These are phyloP conservation scores for Choreutis nemorana DNA, from an alignment of 2,888 invertebrate genomes.

Conservation along the genomic window DNA sequence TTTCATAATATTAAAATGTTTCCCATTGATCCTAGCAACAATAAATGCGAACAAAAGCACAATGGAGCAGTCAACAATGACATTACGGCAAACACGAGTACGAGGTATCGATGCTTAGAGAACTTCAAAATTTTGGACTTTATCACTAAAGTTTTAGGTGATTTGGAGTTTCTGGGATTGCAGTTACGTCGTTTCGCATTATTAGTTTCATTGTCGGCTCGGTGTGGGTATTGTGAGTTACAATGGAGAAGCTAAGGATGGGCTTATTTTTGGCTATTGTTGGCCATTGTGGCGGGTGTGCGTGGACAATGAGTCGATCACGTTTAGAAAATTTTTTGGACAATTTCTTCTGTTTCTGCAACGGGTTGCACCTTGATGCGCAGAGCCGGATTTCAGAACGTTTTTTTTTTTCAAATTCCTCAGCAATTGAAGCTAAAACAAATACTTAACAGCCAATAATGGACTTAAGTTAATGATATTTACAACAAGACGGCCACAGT, in stretches of 20 bases:
- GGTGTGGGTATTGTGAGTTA: slow-evolving; percentile 52
- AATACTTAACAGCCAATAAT: too few species aligned
- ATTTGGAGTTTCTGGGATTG: neutral
- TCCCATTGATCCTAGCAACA: slow-evolving; percentile 56
- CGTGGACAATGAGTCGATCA: slow-evolving; percentile 49
- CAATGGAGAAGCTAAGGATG: slow-evolving; percentile 63
- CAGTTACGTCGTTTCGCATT: slow-evolving; percentile 13
- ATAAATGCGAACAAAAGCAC: slow-evolving; percentile 49
- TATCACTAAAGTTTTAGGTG: neutral
- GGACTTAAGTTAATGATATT: too few species aligned
- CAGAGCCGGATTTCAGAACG: slow-evolving; percentile 40
- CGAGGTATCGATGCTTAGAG: slow-evolving; percentile 29
- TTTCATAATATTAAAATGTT: slow-evolving; percentile 66
- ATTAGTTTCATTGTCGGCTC: slow-evolving; percentile 34
- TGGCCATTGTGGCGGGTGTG: slow-evolving; percentile 60
- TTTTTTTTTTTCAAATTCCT: too few species aligned
- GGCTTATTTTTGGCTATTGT: slow-evolving; percentile 51
- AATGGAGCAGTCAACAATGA: slow-evolving; percentile 65
- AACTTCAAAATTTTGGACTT: slow-evolving; percentile 1
- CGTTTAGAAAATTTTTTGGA: slow-evolving; percentile 61
- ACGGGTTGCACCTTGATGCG: slow-evolving; percentile 59
- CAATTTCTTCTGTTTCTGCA: slow-evolving; percentile 61
- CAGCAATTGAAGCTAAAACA: too few species aligned
- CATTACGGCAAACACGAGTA: slow-evolving; percentile 61
- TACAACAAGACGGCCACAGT: too few species aligned